A percentile compares a stretch with the other conserved stretches of the same genome.
These are phyloP conservation scores for Sturmia bella DNA, from an alignment of 2,888 invertebrate genomes.

Conservation along the genomic window DNA sequence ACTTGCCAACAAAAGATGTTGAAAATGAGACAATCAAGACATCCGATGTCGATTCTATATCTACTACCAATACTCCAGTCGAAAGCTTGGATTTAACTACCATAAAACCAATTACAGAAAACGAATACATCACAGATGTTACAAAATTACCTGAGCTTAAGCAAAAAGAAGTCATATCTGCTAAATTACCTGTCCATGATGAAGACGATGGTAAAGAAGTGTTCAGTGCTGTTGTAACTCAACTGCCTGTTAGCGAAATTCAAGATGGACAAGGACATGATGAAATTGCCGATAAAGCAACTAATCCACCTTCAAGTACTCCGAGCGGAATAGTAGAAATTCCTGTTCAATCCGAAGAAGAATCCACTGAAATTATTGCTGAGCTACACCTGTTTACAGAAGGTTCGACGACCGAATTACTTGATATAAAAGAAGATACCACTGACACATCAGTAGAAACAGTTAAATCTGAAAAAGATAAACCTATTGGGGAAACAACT, in stretches of 20 bases:
- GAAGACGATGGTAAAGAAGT: slow-evolving; percentile 30
- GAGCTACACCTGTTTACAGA: background rate
- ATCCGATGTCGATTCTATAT: slow-evolving; percentile 24
- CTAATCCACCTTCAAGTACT: background rate
- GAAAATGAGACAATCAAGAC: slow-evolving; percentile 12
- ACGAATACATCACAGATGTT: slow-evolving; percentile 5
- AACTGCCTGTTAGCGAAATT: slow-evolving; percentile 9
- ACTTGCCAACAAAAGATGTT: background rate
- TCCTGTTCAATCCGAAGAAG: slow-evolving; percentile 1
- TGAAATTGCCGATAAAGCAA: slow-evolving; percentile 20
- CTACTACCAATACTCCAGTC: background rate
- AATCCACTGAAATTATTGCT: background rate
- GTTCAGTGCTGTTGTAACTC: slow-evolving; percentile 5
- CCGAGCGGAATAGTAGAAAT: background rate
- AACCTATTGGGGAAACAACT: background rate
- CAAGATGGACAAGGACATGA: slow-evolving; percentile 8
- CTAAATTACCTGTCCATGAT: slow-evolving; percentile 13
- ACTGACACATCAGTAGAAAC: slow-evolving; percentile 5
- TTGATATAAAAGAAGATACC: slow-evolving; percentile 13
- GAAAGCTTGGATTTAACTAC: slow-evolving; percentile 13
- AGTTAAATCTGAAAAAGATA: background rate
- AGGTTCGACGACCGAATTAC: slow-evolving; percentile 6
- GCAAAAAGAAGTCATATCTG: slow-evolving; percentile 19
- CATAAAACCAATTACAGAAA: slow-evolving; percentile 13
- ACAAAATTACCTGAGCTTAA: slow-evolving; percentile 14